These are phyloP conservation scores for Piezodorus guildinii DNA, from an alignment of 1,140 invertebrate species.

Conservation along the genomic window DNA sequence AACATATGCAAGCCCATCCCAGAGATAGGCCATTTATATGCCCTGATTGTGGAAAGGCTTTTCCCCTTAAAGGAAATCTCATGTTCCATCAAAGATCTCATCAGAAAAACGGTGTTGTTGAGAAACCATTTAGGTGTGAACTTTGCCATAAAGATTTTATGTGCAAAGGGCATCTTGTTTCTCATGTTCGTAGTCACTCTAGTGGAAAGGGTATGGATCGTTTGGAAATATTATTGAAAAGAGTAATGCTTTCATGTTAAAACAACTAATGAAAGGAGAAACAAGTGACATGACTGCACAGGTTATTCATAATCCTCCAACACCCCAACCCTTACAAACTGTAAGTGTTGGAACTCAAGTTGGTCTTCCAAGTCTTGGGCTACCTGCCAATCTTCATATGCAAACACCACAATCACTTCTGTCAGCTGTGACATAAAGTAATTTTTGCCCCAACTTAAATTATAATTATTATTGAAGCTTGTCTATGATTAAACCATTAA, in stretches of 20 bases:
- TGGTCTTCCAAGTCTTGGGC: conserved; percentile 29
- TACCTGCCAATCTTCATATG: conserved; percentile 29
- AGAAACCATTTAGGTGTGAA: conserved; percentile 87
- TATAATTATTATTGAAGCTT: background rate
- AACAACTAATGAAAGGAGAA: conserved; percentile 36
- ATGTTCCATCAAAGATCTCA: conserved; percentile 80
- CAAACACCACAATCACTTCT: conserved; percentile 29
- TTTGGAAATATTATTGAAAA: conserved; percentile 69
- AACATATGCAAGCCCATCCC: conserved; percentile 69
- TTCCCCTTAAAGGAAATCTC: conserved; percentile 32
- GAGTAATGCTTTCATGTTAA: conserved; percentile 48
- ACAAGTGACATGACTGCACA: conserved; percentile 36
- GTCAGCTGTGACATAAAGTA: conserved; percentile 30
- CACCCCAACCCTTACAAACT: conserved; percentile 25
- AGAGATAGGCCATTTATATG: conserved; percentile 48
- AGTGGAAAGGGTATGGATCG: conserved; percentile 60
- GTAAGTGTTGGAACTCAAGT: conserved; percentile 31
- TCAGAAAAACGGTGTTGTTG: conserved; percentile 68
- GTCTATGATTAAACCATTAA: background rate
- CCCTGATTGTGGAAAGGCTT: conserved; percentile 31
- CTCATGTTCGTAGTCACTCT: conserved; percentile 78
- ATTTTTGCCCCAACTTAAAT: background rate
- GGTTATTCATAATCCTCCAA: conserved; percentile 26
- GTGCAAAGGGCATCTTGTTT: conserved; percentile 82
- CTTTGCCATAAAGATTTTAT: conserved; percentile 94